Evolutionary conservation across 1,140 invertebrate species (phyloP).

Genomic region (Drosophila bipectinata): DNA sequence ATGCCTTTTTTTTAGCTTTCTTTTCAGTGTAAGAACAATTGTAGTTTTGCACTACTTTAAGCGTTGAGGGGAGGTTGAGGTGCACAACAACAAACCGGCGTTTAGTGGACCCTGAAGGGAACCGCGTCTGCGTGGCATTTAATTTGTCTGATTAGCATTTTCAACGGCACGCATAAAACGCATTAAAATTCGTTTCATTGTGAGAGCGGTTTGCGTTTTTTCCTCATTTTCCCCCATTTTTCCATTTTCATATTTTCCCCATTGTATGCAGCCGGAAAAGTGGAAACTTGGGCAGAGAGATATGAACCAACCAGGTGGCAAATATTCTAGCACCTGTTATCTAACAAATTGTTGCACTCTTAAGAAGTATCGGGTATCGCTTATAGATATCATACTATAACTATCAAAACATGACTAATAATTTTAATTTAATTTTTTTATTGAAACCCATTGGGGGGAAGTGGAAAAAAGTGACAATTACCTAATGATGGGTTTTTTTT

Average conservation of each 20-base stretch:
- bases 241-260: background rate
- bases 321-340: conserved; percentile 38
- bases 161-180: conserved; percentile 79
- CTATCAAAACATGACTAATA: background rate
- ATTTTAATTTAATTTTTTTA: conserved; percentile 3
- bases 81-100: conserved; percentile 35
- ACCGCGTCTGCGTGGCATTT: conserved; percentile 65
- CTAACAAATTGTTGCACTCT: background rate
- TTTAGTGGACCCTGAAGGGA: conserved; percentile 46
- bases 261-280: conserved; percentile 42
- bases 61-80: background rate
- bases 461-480: conserved; percentile 5
- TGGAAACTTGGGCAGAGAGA: conserved; percentile 21
- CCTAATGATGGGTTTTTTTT: conserved; percentile 20
- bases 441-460: background rate
- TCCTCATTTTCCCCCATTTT: conserved; percentile 10
- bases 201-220: conserved; percentile 12
- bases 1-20: too few species aligned
- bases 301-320: conserved; percentile 21
- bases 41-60: conserved; percentile 23
- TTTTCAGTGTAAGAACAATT: background rate
- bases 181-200: conserved; percentile 67
- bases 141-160: conserved; percentile 83
- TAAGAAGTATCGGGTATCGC: too few species aligned
- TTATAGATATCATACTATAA: too few species aligned